phyloP scores from a whole-genome alignment of 2,888 invertebrate species.

The Cosmopolites sordidus region DNA sequence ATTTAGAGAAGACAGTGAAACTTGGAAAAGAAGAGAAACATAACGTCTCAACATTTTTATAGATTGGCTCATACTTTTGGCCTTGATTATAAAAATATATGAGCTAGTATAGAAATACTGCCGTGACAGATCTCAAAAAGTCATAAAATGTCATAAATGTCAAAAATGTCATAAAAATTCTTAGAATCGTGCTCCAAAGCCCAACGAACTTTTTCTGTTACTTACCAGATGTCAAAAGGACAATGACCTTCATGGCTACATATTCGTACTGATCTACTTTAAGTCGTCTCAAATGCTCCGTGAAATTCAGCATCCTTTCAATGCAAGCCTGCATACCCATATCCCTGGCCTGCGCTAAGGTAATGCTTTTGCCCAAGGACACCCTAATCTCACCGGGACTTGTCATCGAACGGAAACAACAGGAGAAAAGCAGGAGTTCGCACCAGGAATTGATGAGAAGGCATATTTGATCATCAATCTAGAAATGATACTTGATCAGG shows the following conservation, averaged over 20 bases:
- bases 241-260: conserved; percentile 93
- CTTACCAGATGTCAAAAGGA: conserved; percentile 83
- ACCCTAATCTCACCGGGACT: conserved; percentile 82
- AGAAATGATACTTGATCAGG: not conserved
- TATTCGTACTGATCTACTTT: conserved; percentile 94
- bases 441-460: conserved; percentile 97
- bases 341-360: conserved; percentile 63
- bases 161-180: too few relatives aligned
- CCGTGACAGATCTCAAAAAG: too few relatives aligned
- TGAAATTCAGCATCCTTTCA: conserved; percentile 90
- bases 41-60: too few relatives aligned
- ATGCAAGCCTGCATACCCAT: conserved; percentile 82
- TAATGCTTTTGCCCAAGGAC: conserved; percentile 60
- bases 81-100: too few relatives aligned
- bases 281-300: conserved; percentile 83
- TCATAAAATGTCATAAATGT: too few relatives aligned
- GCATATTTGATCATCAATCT: conserved; percentile 98
- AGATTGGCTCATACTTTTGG: too few relatives aligned
- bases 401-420: conserved; percentile 89
- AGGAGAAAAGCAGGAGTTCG: conserved; percentile 84
- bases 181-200: too few relatives aligned
- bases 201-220: too few relatives aligned
- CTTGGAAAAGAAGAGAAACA: too few relatives aligned
- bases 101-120: too few relatives aligned
- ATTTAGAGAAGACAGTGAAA: too few relatives aligned